Evolutionary conservation across 2,797 vertebrate genomes (phyloP).

Genomic region (Periophthalmus magnuspinnatus): DNA sequence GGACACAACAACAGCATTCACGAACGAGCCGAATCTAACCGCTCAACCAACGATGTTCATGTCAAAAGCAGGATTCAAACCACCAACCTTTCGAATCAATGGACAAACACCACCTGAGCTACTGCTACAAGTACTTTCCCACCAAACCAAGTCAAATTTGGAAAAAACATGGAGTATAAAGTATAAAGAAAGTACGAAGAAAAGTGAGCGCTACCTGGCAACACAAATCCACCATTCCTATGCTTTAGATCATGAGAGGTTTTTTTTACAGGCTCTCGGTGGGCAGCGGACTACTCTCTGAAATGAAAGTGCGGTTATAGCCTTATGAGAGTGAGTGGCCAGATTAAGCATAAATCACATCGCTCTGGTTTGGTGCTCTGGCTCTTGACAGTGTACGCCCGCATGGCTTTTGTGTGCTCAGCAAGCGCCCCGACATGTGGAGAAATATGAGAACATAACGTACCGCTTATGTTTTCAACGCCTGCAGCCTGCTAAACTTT

Average conservation of each 20-base stretch:
- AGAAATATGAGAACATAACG: slow-evolving; percentile 35
- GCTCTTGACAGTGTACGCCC: slow-evolving; percentile 43
- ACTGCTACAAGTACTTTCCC: too few species aligned
- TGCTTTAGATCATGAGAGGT: slow-evolving; percentile 47
- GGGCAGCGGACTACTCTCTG: slow-evolving; percentile 63
- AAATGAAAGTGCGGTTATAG: slow-evolving; percentile 70
- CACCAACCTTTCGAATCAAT: too few species aligned
- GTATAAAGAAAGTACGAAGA: slow-evolving; percentile 16
- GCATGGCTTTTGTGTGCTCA: slow-evolving; percentile 53
- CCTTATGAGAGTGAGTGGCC: slow-evolving; percentile 59
- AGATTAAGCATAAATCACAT: slow-evolving; percentile 66
- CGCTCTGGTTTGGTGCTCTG: slow-evolving; percentile 43
- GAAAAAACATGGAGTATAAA: too few species aligned
- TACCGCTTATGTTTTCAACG: not conserved
- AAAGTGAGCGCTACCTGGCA: slow-evolving; percentile 30
- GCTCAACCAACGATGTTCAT: too few species aligned
- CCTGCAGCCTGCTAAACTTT: not conserved
- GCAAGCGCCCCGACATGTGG: slow-evolving; percentile 25
- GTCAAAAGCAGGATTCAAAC: too few species aligned
- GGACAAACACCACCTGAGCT: too few species aligned
- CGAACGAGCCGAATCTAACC: too few species aligned
- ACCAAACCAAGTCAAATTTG: too few species aligned
- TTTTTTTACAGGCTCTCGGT: slow-evolving; percentile 59
- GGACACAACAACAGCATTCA: too few species aligned
- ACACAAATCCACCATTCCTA: slow-evolving; percentile 1